These are phyloP conservation scores for Ceratitis capitata DNA, from an alignment of 1,140 invertebrate genomes.

Conservation along the genomic window DNA sequence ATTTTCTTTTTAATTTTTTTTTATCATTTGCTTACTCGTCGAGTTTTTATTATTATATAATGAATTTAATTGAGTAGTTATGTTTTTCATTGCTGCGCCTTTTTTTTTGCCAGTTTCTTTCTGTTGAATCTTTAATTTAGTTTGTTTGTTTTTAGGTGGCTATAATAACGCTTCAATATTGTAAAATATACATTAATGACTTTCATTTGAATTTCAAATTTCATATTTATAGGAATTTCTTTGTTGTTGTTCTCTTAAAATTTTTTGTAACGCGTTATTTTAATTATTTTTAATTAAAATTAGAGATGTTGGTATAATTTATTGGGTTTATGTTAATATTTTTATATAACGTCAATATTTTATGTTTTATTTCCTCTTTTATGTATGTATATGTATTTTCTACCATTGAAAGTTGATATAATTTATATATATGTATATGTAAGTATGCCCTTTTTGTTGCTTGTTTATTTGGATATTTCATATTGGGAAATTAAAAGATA, in stretches of 20 bases:
- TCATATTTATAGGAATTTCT: not conserved
- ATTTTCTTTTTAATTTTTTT: not conserved
- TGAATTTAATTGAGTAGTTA: not conserved
- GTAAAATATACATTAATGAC: conserved; percentile 18
- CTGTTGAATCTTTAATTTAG: conserved; percentile 2
- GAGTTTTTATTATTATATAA: too few relatives aligned
- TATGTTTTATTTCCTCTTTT: too few relatives aligned
- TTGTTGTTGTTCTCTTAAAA: not conserved
- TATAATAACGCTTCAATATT: conserved; percentile 11
- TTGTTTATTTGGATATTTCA: conserved; percentile 27
- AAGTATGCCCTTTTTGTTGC: not conserved
- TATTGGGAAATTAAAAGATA: conserved; percentile 5
- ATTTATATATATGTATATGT: not conserved
- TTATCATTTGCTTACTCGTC: not conserved
- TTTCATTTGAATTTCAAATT: not conserved
- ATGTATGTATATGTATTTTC: not conserved
- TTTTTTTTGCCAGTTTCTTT: not conserved
- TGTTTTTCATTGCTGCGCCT: not conserved
- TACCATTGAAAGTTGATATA: not conserved
- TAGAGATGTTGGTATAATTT: too few relatives aligned
- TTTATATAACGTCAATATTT: not conserved
- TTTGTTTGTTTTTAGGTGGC: not conserved
- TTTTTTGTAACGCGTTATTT: not conserved
- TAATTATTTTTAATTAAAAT: too few relatives aligned
- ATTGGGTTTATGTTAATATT: not conserved